Conservation (phyloP, 2,113 vertebrate species). For the Xiphophorus hellerii region DNA sequence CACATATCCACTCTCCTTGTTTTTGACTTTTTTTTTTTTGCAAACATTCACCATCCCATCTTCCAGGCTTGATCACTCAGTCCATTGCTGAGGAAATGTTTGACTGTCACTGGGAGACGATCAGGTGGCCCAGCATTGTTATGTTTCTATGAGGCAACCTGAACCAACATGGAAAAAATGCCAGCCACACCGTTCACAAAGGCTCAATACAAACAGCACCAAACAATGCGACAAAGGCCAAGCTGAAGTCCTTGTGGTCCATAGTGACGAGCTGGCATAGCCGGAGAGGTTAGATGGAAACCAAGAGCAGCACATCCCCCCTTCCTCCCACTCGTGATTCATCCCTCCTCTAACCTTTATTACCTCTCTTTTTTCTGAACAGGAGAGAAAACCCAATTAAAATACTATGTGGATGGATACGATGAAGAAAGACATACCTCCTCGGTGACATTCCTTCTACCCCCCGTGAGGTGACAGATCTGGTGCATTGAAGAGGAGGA, state of each 20-base stretch:
- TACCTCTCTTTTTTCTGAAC: slow-evolving; percentile 45
- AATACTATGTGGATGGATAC: slow-evolving; percentile 82
- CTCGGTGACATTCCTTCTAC: slow-evolving; percentile 73
- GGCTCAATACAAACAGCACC: slow-evolving; percentile 44
- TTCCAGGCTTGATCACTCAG: slow-evolving; percentile 51
- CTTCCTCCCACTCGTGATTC: slow-evolving; percentile 51
- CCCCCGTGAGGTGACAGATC: slow-evolving; percentile 75
- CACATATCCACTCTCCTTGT: slow-evolving; percentile 15
- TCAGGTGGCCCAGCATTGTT: slow-evolving; percentile 47
- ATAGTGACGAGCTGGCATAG: slow-evolving; percentile 67
- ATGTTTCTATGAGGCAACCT: slow-evolving; percentile 50
- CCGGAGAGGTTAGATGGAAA: slow-evolving; percentile 68
- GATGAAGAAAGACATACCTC: slow-evolving; percentile 77
- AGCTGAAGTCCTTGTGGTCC: slow-evolving; percentile 34
- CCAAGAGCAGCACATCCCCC: slow-evolving; percentile 60
- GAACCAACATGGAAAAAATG: slow-evolving; percentile 52
- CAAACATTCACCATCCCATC: slow-evolving; percentile 43
- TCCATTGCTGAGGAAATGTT: slow-evolving; percentile 46
- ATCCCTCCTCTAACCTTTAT: slow-evolving; percentile 70
- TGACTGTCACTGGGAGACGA: slow-evolving; percentile 61
- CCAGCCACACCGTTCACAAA: slow-evolving; percentile 49
- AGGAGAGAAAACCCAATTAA: slow-evolving; percentile 78
- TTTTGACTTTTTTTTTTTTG: not conserved
- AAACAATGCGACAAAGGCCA: slow-evolving; percentile 40
- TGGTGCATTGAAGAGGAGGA: slow-evolving; percentile 69